A percentile compares a stretch with the other conserved stretches of the same genome.
phyloP scores from a whole-genome alignment of 1,140 invertebrate genomes.

The Schmidtea mediterranea region DNA sequence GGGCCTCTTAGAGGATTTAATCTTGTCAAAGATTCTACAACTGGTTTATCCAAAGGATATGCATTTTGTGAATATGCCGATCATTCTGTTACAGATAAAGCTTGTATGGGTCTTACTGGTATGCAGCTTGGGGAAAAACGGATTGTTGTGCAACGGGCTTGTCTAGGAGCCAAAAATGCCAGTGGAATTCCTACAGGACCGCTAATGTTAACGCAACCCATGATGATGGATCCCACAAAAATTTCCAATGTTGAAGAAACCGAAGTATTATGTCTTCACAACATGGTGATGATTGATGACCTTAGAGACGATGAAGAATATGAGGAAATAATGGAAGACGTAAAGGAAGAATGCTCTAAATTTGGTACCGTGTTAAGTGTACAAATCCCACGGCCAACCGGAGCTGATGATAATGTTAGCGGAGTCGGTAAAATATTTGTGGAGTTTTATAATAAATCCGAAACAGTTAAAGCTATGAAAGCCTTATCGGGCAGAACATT shows the following conservation, averaged over 20 bases:
- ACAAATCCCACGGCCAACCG: conserved; percentile 85
- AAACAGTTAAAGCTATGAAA: conserved; percentile 93
- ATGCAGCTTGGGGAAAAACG: conserved; percentile 98
- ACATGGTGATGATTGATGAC: conserved; percentile 94
- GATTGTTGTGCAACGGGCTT: conserved; percentile 74
- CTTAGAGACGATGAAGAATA: conserved; percentile 93
- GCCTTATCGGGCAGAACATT: conserved; percentile 88
- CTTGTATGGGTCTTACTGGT: conserved; percentile 87
- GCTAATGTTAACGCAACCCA: not conserved
- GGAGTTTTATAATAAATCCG: conserved; percentile 80
- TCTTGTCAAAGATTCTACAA: conserved; percentile 84
- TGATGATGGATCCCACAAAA: too few relatives aligned
- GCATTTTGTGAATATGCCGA: conserved; percentile 98
- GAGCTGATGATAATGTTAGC: conserved; percentile 67
- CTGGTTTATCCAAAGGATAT: conserved; percentile 86
- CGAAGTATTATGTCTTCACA: conserved; percentile 75
- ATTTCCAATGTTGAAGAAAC: conserved; percentile 40
- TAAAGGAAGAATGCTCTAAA: conserved; percentile 87
- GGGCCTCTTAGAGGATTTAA: conserved; percentile 89
- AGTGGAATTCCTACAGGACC: not conserved
- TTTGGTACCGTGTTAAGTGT: conserved; percentile 74
- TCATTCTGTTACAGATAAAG: conserved; percentile 81
- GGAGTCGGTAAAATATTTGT: conserved; percentile 98
- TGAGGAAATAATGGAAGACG: conserved; percentile 93
- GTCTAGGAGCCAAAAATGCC: conserved; percentile 1